Evolutionary conservation across 37 sponge, comb jelly and placozoan genomes (phyloP).

Genomic region (Hormiphora californensis): DNA sequence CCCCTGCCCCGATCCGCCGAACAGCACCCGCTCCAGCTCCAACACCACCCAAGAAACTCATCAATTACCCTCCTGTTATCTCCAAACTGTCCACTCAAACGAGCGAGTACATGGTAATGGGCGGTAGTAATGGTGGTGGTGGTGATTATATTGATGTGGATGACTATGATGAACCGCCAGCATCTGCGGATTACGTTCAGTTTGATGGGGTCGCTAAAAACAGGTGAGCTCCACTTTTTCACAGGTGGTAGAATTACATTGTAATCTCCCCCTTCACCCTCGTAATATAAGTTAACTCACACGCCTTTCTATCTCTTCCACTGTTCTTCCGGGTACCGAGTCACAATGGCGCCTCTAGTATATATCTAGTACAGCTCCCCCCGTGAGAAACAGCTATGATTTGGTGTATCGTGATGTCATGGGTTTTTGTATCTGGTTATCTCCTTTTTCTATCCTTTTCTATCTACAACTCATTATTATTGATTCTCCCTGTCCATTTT

Average conservation of each 20-base stretch:
- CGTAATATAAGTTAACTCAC: too few species aligned
- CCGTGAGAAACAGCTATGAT: too few species aligned
- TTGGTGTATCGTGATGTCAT: too few species aligned
- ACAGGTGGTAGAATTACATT: too few species aligned
- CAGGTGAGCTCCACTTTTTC: too few species aligned
- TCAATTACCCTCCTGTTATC: neutral
- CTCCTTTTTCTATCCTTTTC: neutral
- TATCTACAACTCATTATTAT: neutral
- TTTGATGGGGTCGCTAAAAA: constrained; percentile 47
- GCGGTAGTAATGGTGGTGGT: neutral
- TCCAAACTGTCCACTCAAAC: neutral
- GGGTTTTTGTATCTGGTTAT: too few species aligned
- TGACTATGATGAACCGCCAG: constrained; percentile 41
- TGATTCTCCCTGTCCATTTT: neutral
- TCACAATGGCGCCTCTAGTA: too few species aligned
- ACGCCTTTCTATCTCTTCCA: too few species aligned
- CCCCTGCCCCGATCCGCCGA: neutral
- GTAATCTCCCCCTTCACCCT: too few species aligned
- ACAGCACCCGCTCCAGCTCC: neutral
- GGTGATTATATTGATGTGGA: neutral
- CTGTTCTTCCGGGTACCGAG: too few species aligned
- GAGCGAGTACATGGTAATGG: constrained; percentile 39
- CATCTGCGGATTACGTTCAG: neutral
- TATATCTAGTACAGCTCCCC: too few species aligned
- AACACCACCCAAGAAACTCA: neutral